Conservation (phyloP, 1,140 invertebrate species). For the Pseudomyrmex cubaensis region DNA sequence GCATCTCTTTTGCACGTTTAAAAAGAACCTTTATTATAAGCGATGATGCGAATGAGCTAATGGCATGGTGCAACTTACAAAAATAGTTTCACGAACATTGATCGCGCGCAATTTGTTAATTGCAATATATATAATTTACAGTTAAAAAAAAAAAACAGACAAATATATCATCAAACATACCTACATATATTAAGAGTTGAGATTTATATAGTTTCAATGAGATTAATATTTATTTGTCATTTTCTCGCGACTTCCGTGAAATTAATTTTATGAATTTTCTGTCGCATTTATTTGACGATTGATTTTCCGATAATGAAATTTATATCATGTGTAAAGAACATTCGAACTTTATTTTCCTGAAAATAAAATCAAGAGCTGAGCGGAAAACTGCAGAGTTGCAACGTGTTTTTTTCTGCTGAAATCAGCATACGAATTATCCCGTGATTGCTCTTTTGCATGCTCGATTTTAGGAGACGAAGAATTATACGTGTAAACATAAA, state of each 20-base stretch:
- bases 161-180: no score
- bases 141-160: no score
- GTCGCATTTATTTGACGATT: no score
- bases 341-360: background rate
- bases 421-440: background rate
- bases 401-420: background rate
- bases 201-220: no score
- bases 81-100: conserved; percentile 15
- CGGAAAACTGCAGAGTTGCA: background rate
- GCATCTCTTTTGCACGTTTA: background rate
- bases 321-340: background rate
- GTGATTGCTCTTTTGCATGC: background rate
- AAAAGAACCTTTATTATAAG: conserved; percentile 31
- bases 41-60: conserved; percentile 40
- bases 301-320: background rate
- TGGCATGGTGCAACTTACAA: conserved; percentile 5
- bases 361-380: no score
- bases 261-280: no score
- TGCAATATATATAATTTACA: background rate
- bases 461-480: background rate
- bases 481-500: background rate
- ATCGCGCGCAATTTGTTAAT: background rate
- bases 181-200: no score
- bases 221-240: no score
- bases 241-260: no score